Evolutionary conservation across 1,140 invertebrate genomes (phyloP), one percentile per base, ranked within the genome.

Genomic region (Protaetia brevitarsis): DNA sequence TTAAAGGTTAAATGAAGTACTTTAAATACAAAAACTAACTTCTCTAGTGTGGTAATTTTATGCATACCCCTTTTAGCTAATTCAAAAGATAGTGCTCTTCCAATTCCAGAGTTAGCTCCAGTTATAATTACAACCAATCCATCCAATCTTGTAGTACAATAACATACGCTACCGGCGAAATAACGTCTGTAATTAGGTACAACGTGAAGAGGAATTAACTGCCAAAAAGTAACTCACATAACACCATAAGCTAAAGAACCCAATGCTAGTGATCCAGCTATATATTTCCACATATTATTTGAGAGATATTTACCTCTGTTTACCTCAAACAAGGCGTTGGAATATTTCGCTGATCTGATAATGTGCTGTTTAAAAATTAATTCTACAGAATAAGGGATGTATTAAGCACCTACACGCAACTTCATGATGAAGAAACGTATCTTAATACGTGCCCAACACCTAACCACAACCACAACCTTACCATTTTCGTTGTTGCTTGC

Each of bases 31-130:
- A n/a, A n/a, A n/a, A n/a, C n/a, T n/a, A n/a, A n/a, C n/a, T n/a
- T n/a, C n/a, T n/a, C n/a, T n/a, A n/a, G n/a, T n/a, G n/a, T n/a
- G n/a, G n/a, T n/a, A n/a, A n/a, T n/a, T n/a, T n/a, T n/a, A n/a
- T 26, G 58, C 45, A 21, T 66, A 75, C 77, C 76, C 74, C 80
- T 70, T 67, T 73, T 74, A 16, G 78, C 82, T 30, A 84, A 72
- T 70, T 82, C 77, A 36, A 78, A 58, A 6, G 84, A 82, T 21
- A 84, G 79, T 29, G 81, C 82, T 73, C 82, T 82, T 5, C 87
- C 87, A 68, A 88, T 83, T 1, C 86, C 87, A 65, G 79, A 79
- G 73, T 83, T 87, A 8, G 81, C 85, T 13, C 86, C 86, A 7
- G 86, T 87, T 6, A 87, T 78, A 28, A 88, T 78, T 28, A 85